These are phyloP conservation scores for Mormyrus hasselquistii DNA, from an alignment of 2,797 vertebrate genomes.

Conservation along the genomic window DNA sequence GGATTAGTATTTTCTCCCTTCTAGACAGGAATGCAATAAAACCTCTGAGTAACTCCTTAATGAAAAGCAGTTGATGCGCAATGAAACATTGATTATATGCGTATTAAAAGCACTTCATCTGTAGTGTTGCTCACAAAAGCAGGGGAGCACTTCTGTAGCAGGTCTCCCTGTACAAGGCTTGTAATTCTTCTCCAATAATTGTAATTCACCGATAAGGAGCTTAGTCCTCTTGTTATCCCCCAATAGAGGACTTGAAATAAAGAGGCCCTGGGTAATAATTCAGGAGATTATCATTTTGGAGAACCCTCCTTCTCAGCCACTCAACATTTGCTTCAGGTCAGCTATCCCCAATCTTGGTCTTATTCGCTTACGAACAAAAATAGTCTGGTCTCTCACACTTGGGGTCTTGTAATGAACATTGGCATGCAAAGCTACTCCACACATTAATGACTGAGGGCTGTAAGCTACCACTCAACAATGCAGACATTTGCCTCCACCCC, in stretches of 20 bases:
- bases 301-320: conserved; percentile 41
- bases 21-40: conserved; percentile 37
- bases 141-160: conserved; percentile 31
- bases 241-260: conserved; percentile 50
- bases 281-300: conserved; percentile 57
- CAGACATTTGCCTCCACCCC: conserved; percentile 34
- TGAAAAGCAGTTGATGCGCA: conserved; percentile 42
- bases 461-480: conserved; percentile 39
- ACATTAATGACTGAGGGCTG: conserved; percentile 33
- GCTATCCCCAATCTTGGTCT: conserved; percentile 60
- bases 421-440: conserved; percentile 49
- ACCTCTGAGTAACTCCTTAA: conserved; percentile 43
- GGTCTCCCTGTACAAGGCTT: conserved; percentile 19
- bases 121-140: conserved; percentile 37
- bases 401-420: conserved; percentile 66
- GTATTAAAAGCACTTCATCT: conserved; percentile 50
- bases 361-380: conserved; percentile 53
- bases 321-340: conserved; percentile 67
- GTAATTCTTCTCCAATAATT: conserved; percentile 51
- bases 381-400: conserved; percentile 46
- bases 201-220: conserved; percentile 64
- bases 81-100: conserved; percentile 54
- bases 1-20: conserved; percentile 31
- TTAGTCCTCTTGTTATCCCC: conserved; percentile 48
- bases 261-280: conserved; percentile 54